Base-by-base conservation (phyloP, 1,140 invertebrate genomes). In the Aradophagus sp. region DNA sequence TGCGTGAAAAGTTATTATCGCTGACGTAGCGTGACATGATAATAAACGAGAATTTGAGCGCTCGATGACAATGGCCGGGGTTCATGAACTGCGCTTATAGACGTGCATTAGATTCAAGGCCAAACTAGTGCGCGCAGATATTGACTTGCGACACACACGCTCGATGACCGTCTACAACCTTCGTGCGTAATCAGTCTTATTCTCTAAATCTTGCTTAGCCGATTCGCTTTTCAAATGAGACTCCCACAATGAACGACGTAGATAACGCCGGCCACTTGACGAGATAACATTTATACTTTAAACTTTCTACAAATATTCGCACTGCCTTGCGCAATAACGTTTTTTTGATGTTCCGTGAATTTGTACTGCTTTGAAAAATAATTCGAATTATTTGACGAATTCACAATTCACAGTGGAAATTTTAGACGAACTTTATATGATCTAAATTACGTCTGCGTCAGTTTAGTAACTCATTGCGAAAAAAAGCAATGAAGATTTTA, bases 21-120 rank as follows among this genome's bases (percentile, higher is more conserved):
- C 27, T 14, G 35, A 5, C 16, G 36, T 20, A 27, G 5, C 32
- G 15, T 34, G 15, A 19, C 20, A 31, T 11, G 39, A 66, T 11
- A 34, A 69, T 61, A 56, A 69, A 26, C 52, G 38, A 31, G 27
- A 74, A 44, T 58, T 50, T 36, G 16, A 35, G 38, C 61, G 58
- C 70, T 52, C 73, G 73, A 69, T 63, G 69, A 55, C 74, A 76
- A 73, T 44, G 67, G 55, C 61, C 71, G 75, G 73, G 78, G 78
- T 81, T 76, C 76, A 77, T 61, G 78, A 79, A 81, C 76, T 75
- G 58, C 70, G 71, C 63, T 58, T 73, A 61, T 69, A 62, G 61
- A 67, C 68, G 73, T 77, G 77, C 75, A 82, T 83, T 83, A 83
- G 81, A 83, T 80, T 77, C 78, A 82, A 81, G 79, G 80, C 69